Percentiles rank a stretch among this genome's conserved stretches.
phyloP scores from a whole-genome alignment of 1,140 invertebrate genomes.

The Limonius californicus region DNA sequence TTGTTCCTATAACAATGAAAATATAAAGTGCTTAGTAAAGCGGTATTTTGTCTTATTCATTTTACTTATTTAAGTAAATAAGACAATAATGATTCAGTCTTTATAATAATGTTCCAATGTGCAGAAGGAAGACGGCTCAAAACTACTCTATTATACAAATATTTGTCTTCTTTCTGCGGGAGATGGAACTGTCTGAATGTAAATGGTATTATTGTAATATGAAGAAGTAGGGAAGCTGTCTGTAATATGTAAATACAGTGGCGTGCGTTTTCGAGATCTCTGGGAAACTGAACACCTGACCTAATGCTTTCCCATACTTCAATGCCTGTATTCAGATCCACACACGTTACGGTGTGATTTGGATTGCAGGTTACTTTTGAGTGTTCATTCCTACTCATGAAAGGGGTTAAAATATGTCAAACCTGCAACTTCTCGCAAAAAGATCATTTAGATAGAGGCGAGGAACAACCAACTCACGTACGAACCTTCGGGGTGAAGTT shows the following conservation, averaged over 20 bases:
- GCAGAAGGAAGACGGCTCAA: background rate
- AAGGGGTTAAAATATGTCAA: slow-evolving; percentile 1
- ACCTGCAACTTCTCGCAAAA: slow-evolving; percentile 10
- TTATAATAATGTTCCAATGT: slow-evolving; percentile 5
- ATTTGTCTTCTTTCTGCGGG: slow-evolving; percentile 32
- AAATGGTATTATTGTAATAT: slow-evolving; percentile 41
- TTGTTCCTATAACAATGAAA: no score
- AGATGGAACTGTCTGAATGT: slow-evolving; percentile 37
- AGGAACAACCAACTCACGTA: slow-evolving; percentile 34
- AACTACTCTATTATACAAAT: slow-evolving; percentile 36
- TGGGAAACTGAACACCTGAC: slow-evolving; percentile 26
- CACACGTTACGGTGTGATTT: background rate
- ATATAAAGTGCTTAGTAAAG: no score
- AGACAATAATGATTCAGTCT: background rate
- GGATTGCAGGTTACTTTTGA: background rate
- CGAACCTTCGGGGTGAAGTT: slow-evolving; percentile 32
- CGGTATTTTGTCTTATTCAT: no score
- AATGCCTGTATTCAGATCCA: background rate
- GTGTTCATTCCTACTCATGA: background rate
- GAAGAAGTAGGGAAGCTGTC: slow-evolving; percentile 33
- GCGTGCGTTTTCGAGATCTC: slow-evolving; percentile 20
- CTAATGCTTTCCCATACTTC: background rate
- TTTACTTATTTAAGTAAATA: background rate
- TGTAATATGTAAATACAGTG: slow-evolving; percentile 36
- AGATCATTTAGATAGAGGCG: slow-evolving; percentile 38